Base-by-base conservation (phyloP, 2,113 vertebrate genomes). In the Nerophis ophidion region DNA sequence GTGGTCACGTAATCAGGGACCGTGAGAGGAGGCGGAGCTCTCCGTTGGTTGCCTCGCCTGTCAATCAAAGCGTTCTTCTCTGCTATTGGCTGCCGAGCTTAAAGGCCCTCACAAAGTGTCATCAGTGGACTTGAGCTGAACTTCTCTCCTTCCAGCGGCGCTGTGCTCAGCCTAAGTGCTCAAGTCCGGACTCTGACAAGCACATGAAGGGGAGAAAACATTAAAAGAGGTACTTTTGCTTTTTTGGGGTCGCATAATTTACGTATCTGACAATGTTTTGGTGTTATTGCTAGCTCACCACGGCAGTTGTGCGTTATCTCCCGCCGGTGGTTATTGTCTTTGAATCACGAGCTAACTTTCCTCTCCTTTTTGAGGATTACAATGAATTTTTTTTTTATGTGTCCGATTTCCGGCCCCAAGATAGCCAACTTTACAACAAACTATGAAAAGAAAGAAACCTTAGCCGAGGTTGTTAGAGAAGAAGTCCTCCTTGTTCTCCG, bases 81-180 rank as follows among this genome's bases (percentile, higher is more conserved):
- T 63, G 19, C 77, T 73, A 88, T 86, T 86, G 84, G 84, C 50
- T 68, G 33, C 0, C 4, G 7, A 0, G 2, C 38, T 46, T 26
- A n/a, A 65, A 71, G n/a, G 26, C 14, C 64, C 75, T 68, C 73
- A 70, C 75, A 80, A 26, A 83, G 73, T 80, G 78, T 83, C 68
- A 71, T 83, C 77, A 84, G 69, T 77, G 65, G 76, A 80, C 57
- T 79, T 63, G 36, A 49, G 74, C 26, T 38, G 63, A 84, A 81
- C 73, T 83, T 75, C 8, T 48, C 34, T 42, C n/a, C 59, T 11
- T 17, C 6, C 26, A 61, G 65, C 61, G 44, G 56, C 11, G 48
- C 47, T 38, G 54, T 45, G 42, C 44, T 50, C 62, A 46, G 66
- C 53, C 60, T 63, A 15, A 47, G 59, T 64, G 61, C 33, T 50